Base-by-base conservation (phyloP, 2,888 invertebrate genomes). In the Megalurothrips usitatus region DNA sequence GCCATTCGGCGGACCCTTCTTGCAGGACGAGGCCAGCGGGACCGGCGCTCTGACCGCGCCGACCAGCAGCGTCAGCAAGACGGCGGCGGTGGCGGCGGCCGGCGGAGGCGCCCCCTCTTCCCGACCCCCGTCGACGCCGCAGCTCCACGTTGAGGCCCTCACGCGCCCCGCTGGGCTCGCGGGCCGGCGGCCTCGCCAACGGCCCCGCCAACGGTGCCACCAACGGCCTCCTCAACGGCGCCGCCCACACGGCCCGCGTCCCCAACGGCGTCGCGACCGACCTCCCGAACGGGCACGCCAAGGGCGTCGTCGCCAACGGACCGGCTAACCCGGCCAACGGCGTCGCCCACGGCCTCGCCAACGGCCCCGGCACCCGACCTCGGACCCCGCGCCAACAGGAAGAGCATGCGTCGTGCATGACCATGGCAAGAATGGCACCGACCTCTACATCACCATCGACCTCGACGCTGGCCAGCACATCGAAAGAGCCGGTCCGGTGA, bases 181-280 rank as follows among this genome's bases (percentile, higher is more conserved):
- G 68, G 68, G 68, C 68, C 68, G 68, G 26, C 23, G 26, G 68
- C 68, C 68, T 26, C 68, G 26, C 68, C 68, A 75, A 75, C 26
- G 58, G 58, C 68, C 68, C 58, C 58, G 58, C 58, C 58, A 58
- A 75, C 68, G 68, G 68, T 26, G 1, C n/a, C 58, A 26, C 68
- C 68, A 75, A 75, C 26, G 68, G 68, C 26, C 26, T 26, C 68
- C 23, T 26, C 68, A 75, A 75, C 23, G 68, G 68, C 8, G n/a
- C 19, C 23, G 23, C 23, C 52, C 52, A 52, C 52, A 52, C 34
- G 34, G 34, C 6, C 34, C 34, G 34, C 34, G 34, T 43, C 34
- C 34, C 34, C 6, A 58, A 58, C 58, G 58, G 58, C 58, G 19
- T 12, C 58, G 58, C 68, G 1, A 68, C 11, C 68, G 68, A 23